phyloP scores from a whole-genome alignment of 2,888 invertebrate genomes.

The Hololepta plana region DNA sequence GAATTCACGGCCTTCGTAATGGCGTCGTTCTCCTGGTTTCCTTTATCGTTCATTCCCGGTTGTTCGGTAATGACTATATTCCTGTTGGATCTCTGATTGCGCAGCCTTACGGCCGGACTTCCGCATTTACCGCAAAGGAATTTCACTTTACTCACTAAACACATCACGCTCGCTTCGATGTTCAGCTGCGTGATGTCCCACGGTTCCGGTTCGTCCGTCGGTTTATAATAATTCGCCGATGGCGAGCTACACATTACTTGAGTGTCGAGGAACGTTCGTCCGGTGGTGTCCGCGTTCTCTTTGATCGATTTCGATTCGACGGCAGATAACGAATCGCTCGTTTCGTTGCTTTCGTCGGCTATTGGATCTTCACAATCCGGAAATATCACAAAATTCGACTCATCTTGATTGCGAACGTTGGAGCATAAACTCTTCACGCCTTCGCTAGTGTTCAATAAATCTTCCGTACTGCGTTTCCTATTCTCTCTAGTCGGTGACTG shows the following conservation, averaged over 20 bases:
- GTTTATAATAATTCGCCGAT: conserved; percentile 61
- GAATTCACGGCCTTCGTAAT: conserved; percentile 33
- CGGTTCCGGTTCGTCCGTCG: conserved; percentile 67
- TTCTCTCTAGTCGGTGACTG: conserved; percentile 11
- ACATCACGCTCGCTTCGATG: conserved; percentile 75
- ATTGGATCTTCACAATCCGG: conserved; percentile 33
- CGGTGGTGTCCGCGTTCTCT: conserved; percentile 13
- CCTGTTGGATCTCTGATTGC: conserved; percentile 21
- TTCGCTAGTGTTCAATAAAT: conserved; percentile 23
- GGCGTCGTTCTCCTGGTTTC: conserved; percentile 17
- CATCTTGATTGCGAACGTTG: conserved; percentile 23
- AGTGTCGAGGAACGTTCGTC: conserved; percentile 31
- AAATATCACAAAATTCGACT: conserved; percentile 36
- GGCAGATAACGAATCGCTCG: conserved; percentile 7
- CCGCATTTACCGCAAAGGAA: conserved; percentile 58
- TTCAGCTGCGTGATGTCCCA: conserved; percentile 74
- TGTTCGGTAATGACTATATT: conserved; percentile 15
- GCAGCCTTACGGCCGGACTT: conserved; percentile 48
- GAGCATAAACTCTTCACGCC: conserved; percentile 21
- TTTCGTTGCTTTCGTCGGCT: conserved; percentile 4
- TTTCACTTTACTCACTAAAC: conserved; percentile 66
- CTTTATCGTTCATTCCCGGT: conserved; percentile 12
- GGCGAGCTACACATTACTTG: conserved; percentile 35
- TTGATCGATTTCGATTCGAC: conserved; percentile 4
- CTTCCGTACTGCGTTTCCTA: conserved; percentile 13